Evolutionary conservation across 2,113 vertebrate genomes (phyloP).

Genomic region (Perccottus glenii): DNA sequence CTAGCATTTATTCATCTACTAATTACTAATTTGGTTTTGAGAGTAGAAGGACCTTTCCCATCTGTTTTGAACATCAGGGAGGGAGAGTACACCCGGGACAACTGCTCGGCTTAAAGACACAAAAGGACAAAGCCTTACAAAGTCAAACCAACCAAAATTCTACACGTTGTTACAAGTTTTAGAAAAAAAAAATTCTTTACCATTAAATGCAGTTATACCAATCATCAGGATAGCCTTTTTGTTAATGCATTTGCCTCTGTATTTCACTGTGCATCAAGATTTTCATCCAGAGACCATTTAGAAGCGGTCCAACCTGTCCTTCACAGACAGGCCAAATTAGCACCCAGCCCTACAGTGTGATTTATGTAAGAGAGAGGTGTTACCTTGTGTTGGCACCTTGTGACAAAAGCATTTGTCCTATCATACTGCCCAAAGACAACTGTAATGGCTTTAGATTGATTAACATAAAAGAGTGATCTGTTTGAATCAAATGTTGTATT

Average conservation of each 20-base stretch:
- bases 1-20: no score
- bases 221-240: no score
- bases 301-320: slow-evolving; percentile 27
- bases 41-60: no score
- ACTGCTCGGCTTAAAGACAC: no score
- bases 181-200: no score
- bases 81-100: no score
- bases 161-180: no score
- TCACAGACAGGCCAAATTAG: slow-evolving; percentile 54
- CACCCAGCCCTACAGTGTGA: slow-evolving; percentile 34
- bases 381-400: slow-evolving; percentile 30
- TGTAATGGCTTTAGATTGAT: background rate
- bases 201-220: no score
- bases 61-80: no score
- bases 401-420: slow-evolving; percentile 15
- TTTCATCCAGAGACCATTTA: slow-evolving; percentile 32
- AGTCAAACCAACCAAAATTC: no score
- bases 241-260: background rate
- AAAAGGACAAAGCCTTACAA: no score
- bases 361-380: slow-evolving; percentile 41
- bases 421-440: background rate
- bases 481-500: background rate
- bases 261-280: slow-evolving; percentile 19
- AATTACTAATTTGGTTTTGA: no score
- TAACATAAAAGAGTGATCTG: background rate